phyloP scores from a whole-genome alignment of 2,113 vertebrate genomes.

The Tychaedon coryphoeus region DNA sequence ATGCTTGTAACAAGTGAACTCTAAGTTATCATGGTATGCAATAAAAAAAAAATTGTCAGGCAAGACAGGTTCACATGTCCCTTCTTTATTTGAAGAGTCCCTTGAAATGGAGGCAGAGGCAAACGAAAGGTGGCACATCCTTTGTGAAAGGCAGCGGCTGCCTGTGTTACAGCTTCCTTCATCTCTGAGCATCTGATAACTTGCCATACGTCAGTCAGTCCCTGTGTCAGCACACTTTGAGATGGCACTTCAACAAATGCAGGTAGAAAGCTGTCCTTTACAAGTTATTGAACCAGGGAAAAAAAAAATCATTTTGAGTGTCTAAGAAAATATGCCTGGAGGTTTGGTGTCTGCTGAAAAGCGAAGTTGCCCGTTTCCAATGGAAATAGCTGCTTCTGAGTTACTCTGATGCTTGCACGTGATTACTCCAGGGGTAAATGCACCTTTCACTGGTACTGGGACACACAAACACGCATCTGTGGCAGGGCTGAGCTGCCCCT shows the following conservation, averaged over 20 bases:
- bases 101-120: constrained; percentile 45
- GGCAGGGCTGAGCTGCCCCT: not conserved
- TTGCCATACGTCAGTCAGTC: constrained; percentile 25
- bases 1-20: constrained; percentile 35
- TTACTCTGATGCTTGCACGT: not conserved
- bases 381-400: not conserved
- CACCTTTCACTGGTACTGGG: not conserved
- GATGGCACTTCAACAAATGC: constrained; percentile 46
- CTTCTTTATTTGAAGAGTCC: constrained; percentile 25
- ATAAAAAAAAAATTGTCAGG: constrained; percentile 2
- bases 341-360: not conserved
- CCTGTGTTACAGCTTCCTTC: constrained; percentile 37
- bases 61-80: constrained; percentile 22
- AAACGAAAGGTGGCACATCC: constrained; percentile 53
- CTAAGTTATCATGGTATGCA: constrained; percentile 26
- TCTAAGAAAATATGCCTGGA: constrained; percentile 13
- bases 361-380: not conserved
- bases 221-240: constrained; percentile 9
- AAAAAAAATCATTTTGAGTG: not conserved
- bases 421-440: not conserved
- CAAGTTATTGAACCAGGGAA: constrained; percentile 34
- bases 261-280: constrained; percentile 39
- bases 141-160: constrained; percentile 42
- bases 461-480: not conserved
- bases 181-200: constrained; percentile 59